Conservation (phyloP, 2,797 vertebrate species). For the Lepilemur septentrionalis region DNA sequence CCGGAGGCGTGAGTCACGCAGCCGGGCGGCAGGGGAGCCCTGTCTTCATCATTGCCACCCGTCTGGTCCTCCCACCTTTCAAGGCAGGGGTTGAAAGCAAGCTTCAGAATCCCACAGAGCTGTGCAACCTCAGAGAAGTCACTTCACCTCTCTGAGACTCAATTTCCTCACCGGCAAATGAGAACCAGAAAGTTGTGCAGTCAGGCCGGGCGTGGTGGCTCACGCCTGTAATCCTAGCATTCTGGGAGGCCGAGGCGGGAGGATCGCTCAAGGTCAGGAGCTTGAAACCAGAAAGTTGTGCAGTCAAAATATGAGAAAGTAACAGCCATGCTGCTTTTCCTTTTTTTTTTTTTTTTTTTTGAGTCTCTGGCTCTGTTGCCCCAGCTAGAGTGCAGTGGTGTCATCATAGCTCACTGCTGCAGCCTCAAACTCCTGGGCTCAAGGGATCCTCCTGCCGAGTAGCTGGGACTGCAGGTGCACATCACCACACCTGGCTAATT, state of each 20-base stretch:
- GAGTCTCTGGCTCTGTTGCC: too few relatives aligned
- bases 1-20: too few relatives aligned
- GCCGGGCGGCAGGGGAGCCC: background rate
- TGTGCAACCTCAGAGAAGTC: background rate
- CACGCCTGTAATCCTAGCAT: too few relatives aligned
- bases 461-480: background rate
- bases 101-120: background rate
- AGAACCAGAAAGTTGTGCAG: background rate
- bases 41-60: background rate
- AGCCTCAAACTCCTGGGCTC: background rate
- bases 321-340: too few relatives aligned
- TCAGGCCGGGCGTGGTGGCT: background rate
- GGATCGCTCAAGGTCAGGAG: too few relatives aligned
- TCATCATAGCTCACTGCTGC: background rate
- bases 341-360: too few relatives aligned
- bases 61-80: background rate
- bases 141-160: background rate
- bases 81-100: background rate
- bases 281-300: background rate
- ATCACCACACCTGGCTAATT: background rate
- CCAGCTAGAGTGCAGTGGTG: too few relatives aligned
- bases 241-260: too few relatives aligned
- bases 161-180: background rate
- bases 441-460: background rate
- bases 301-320: background rate